Percentiles rank a stretch among this genome's conserved stretches.
These are phyloP conservation scores for Hymenochirus boettgeri DNA, from an alignment of 2,113 vertebrate genomes.

Conservation along the genomic window DNA sequence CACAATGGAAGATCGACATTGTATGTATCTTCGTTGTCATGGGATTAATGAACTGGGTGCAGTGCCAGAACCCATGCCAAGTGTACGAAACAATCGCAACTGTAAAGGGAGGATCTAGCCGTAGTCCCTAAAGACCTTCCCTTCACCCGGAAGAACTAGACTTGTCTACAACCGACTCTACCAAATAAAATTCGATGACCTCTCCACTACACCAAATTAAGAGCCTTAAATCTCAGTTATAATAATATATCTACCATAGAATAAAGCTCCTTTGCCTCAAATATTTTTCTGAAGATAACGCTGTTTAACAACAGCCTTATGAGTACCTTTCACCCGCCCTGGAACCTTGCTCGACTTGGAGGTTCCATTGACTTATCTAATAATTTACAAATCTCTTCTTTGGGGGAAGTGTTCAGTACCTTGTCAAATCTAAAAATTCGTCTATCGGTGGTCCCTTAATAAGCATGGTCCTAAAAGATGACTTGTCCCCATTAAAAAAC, in stretches of 20 bases:
- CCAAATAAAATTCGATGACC: too few species aligned
- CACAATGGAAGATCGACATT: background rate
- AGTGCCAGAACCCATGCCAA: background rate
- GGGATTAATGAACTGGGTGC: accelerated
- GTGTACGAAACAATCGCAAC: background rate
- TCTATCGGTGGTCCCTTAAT: constrained; percentile 69
- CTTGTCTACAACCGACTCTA: too few species aligned
- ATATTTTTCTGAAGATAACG: constrained; percentile 57
- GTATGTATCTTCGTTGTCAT: background rate
- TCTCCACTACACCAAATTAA: too few species aligned
- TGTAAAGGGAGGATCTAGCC: constrained; percentile 47
- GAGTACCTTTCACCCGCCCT: constrained; percentile 62
- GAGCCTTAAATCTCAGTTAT: constrained; percentile 40
- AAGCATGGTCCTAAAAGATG: constrained; percentile 50
- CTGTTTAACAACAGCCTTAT: constrained; percentile 77
- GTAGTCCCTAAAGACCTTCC: constrained; percentile 37
- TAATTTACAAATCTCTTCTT: constrained; percentile 59
- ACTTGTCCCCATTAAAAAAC: constrained; percentile 59
- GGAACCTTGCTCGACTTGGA: constrained; percentile 53
- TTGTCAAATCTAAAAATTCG: constrained; percentile 57
- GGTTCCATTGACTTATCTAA: constrained; percentile 68
- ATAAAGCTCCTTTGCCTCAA: constrained; percentile 57
- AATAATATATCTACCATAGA: constrained; percentile 70
- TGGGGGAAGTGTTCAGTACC: constrained; percentile 55
- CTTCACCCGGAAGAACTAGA: accelerated